Base-by-base conservation (phyloP, 1,140 invertebrate genomes). In the Drosophila bocki region DNA sequence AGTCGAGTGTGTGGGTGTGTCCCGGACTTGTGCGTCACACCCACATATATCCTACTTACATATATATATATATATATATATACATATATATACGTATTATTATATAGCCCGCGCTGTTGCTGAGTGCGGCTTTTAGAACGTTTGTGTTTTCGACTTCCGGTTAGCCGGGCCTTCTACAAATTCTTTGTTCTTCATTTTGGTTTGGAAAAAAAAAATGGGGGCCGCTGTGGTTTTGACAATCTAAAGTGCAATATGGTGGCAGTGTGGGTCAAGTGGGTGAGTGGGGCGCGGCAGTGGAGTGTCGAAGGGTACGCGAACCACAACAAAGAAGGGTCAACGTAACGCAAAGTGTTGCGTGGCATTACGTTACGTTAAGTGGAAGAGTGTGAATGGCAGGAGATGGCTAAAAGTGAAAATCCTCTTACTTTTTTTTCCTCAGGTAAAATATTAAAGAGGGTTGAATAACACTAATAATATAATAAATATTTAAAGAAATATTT, bases 111-210 rank as follows among this genome's bases (percentile, higher is more conserved):
- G 41, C 48, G 39, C 70, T 72, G 79, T 80, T 80, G 80, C 72
- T 83, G 84, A 87, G 84, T 80, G 78, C 80, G 81, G 85, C 85
- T 90, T 90, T 90, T 90, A 90, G 78, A 85, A 82, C 85, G 86
- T 90, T 90, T 90, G 82, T 90, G 82, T 90, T 79, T 81, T 82
- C 80, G 85, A 90, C 85, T 90, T 90, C 78, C 85, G 85, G 85
- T 85, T 90, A 71, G 84, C 83, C 77, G 71, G 80, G 80, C 72
- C 80, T 78, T 50, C 71, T 72, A 68, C 65, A 75, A 84, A 67
- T 84, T 83, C 85, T 87, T 87, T 87, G 84, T 88, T 88, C 82
- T 75, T 64, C 60, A 65, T 80, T 77, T 77, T n/a, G 57, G 72
- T 60, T 67, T 63, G 67, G 69, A 75, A 37, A 47, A 57, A 29